Base-by-base conservation (phyloP, 1,140 invertebrate species). In the Nephotettix cincticeps region DNA sequence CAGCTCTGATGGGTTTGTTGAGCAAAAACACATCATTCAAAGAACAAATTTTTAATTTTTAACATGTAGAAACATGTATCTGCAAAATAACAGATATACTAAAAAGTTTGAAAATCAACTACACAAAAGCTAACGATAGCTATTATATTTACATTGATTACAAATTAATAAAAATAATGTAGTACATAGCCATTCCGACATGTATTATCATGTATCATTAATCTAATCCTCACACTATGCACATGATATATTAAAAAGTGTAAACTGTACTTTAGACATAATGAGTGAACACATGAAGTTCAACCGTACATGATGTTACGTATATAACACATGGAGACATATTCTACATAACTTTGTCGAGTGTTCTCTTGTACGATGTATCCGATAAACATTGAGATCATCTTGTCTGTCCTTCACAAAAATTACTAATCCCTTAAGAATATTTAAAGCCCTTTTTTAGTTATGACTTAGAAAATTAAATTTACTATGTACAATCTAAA, bases 181-280 rank as follows among this genome's bases (percentile, higher is more conserved):
- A 27, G 56, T 61, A 61, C 56, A 61, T 61, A 61, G 56, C 56
- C 56, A 61, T 29, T 51, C 56, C 23, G 21, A 61, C 56, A 61
- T 27, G 56, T 61, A 61, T 9, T 27, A 61, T 61, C 56, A 6
- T 61, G 56, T 25, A 61, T 29, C 25, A n/a, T 28, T 61, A 61
- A 21, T 6, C 17, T 61, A 27, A 61, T 61, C 56, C 14, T 36
- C 56, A 27, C 56, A 61, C 13, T 61, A 61, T 61, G 23, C 56
- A 61, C 56, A 61, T 25, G 4, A 61, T 61, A 61, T 61, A 61
- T 61, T 25, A 61, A 61, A 54, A 61, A 61, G 56, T 61, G 56
- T 61, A 61, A 61, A 61, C 56, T 21, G 56, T 61, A 61, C 56
- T 61, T 61, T 61, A 61, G 56, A 61, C 56, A 61, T 61, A 61